Evolutionary conservation across 1,140 invertebrate genomes (phyloP).

Genomic region (Zaprionus ghesquierei): DNA sequence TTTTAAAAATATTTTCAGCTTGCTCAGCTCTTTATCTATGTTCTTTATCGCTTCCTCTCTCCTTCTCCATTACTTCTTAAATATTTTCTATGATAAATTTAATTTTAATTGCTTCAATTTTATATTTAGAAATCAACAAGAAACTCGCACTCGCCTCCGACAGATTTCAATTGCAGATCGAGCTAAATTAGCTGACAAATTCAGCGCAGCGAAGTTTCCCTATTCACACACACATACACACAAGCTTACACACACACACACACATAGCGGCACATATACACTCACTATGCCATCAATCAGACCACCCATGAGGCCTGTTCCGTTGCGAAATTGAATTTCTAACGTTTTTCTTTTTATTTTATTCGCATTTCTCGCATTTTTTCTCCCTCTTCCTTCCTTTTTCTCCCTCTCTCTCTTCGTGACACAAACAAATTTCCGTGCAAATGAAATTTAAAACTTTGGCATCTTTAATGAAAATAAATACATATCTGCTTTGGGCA

Average conservation of each 20-base stretch:
- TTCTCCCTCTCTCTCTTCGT: too few species aligned
- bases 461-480: constrained; percentile 78
- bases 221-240: constrained; percentile 20
- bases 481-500: constrained; percentile 33
- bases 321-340: constrained; percentile 54
- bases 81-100: neutral
- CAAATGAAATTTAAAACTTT: constrained; percentile 76
- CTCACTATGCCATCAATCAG: constrained; percentile 33
- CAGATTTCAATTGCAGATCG: constrained; percentile 5
- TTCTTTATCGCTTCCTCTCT: neutral
- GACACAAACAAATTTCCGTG: constrained; percentile 12
- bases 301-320: constrained; percentile 12
- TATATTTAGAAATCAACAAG: neutral
- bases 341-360: constrained; percentile 14
- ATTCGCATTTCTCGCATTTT: neutral
- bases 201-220: constrained; percentile 27
- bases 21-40: neutral
- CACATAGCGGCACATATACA: constrained; percentile 19
- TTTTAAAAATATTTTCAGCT: neutral
- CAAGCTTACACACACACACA: constrained; percentile 14
- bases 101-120: neutral
- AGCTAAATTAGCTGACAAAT: constrained; percentile 52
- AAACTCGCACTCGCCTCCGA: neutral
- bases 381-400: neutral
- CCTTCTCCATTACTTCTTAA: neutral